Base-by-base conservation (phyloP, 2,797 vertebrate species). In the Echeneis naucrates region DNA sequence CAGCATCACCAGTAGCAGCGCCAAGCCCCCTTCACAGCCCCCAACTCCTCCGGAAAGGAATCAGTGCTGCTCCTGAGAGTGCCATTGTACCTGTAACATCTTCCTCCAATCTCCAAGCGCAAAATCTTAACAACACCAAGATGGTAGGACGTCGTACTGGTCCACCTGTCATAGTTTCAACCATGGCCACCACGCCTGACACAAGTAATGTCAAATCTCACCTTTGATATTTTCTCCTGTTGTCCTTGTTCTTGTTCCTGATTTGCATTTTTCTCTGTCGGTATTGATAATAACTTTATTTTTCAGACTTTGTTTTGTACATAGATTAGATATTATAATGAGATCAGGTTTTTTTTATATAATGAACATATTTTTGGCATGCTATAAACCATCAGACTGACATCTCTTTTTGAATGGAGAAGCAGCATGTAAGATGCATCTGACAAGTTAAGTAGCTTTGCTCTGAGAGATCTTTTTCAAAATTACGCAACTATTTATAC, bases 161-260 rank as follows among this genome's bases (percentile, higher is more conserved):
- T 71, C 97, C 98, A 0, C 98, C 98, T 0, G 95, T 99, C 91
- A 98, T 99, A 77, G 95, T 99, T 61, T 98, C 98, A 80, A 98
- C 97, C 81, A 96, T 98, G 97, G 80, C 93, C 0, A 92, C 96
- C 0, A 90, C 96, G 0, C 95, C 97, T 3, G 98, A 99, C 85
- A 94, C 96, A 97, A 99, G 98, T 99, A 99, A 97, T 68, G 88
- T 75, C 52, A 48, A 78, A 76, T 38, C 42, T 73, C 58, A 47
- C 44, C 50, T 58, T 64, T 50, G 55, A 77, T 24, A 14, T 13
- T 50, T 14, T 59, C 17, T 32, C 40, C 33, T 32, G 3, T 44
- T 11, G 52, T 12, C 23, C 66, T 32, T 66, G 10, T 37, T 17
- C 8, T 60, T 48, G 30, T 58, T 68, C 24, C n/a, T 33, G 8